Percentiles rank a stretch among this genome's conserved stretches.
Conservation (phyloP, 2,888 invertebrate species). For the Tinea pellionella region DNA sequence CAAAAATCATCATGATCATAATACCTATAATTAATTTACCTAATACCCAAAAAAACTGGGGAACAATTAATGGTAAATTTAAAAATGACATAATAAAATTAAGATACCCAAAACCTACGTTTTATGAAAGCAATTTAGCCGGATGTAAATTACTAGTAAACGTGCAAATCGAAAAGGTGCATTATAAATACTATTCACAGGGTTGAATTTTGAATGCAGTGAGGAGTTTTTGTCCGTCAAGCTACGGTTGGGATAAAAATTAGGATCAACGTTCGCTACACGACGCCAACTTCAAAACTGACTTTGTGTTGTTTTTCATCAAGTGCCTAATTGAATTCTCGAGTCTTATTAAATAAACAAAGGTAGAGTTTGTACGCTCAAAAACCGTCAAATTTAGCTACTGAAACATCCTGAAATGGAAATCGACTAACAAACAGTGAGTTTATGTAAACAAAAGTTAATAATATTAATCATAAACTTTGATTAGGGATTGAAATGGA, state of each 20-base stretch:
- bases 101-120: too few species aligned
- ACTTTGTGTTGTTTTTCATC: not conserved
- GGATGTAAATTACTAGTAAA: too few species aligned
- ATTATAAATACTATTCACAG: too few species aligned
- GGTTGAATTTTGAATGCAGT: not conserved
- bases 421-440: not conserved
- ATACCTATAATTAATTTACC: too few species aligned
- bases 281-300: not conserved
- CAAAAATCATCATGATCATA: too few species aligned
- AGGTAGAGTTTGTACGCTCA: not conserved
- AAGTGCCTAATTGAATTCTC: not conserved
- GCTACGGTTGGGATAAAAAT: not conserved
- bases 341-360: not conserved
- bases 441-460: not conserved
- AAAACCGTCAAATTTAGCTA: not conserved
- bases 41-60: too few species aligned
- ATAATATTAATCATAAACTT: not conserved
- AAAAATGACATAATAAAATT: too few species aligned
- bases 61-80: too few species aligned
- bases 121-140: too few species aligned
- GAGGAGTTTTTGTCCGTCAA: not conserved
- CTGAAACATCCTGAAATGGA: not conserved
- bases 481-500: not conserved
- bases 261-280: not conserved
- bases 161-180: too few species aligned